phyloP scores from a whole-genome alignment of 2,797 vertebrate species.

The Vespertilio murinus region DNA sequence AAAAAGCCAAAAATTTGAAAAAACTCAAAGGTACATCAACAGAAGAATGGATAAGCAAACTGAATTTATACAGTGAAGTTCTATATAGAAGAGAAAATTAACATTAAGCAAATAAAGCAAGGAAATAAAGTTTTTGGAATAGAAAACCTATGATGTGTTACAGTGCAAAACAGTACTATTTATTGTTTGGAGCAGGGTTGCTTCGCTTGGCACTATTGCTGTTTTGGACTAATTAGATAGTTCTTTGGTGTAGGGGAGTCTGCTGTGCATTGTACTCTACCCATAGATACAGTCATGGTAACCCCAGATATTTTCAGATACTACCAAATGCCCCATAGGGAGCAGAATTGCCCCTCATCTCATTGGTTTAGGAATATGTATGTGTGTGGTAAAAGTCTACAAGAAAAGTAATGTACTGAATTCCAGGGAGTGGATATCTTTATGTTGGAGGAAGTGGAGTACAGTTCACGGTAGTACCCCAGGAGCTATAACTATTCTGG shows the following conservation, averaged over 20 bases:
- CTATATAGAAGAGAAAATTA: not conserved
- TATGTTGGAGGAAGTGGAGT: not conserved
- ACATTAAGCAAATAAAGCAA: not conserved
- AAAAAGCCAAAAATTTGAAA: constrained; percentile 20
- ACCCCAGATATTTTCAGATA: not conserved
- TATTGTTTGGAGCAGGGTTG: not conserved
- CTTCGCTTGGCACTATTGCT: not conserved
- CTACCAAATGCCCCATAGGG: not conserved
- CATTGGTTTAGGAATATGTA: not conserved
- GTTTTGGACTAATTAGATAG: not conserved
- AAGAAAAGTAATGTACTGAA: not conserved
- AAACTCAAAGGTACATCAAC: not conserved
- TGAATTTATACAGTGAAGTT: not conserved
- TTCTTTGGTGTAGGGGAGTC: not conserved
- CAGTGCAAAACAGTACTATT: not conserved
- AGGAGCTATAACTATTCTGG: not conserved
- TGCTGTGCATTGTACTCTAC: not conserved
- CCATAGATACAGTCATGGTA: not conserved
- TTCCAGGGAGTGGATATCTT: not conserved
- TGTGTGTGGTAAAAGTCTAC: not conserved
- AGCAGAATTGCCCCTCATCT: not conserved
- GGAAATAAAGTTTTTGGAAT: not conserved
- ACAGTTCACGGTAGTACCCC: not conserved
- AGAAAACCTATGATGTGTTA: not conserved
- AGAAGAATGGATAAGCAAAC: not conserved